These are phyloP conservation scores for Aplodontia rufa DNA, from an alignment of 2,113 vertebrate genomes.

Conservation along the genomic window DNA sequence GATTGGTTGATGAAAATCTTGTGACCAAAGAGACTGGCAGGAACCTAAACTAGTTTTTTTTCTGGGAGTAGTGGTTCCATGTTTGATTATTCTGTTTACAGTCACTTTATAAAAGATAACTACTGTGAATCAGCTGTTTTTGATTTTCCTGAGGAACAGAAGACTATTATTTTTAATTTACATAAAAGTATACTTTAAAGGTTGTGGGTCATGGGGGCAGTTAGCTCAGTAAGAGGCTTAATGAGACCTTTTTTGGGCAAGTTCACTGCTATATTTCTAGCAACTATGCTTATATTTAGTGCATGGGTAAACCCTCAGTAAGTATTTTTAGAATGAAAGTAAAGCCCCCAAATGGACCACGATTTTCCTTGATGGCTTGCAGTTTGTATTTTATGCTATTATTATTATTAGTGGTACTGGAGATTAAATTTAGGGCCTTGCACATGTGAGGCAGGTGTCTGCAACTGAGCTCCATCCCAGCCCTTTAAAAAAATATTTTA, in stretches of 20 bases:
- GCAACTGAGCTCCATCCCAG: neutral
- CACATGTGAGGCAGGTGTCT: neutral
- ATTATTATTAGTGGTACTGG: neutral
- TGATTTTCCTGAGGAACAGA: neutral
- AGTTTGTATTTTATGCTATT: neutral
- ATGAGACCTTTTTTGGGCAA: neutral
- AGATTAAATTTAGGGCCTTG: neutral
- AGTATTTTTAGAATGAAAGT: neutral
- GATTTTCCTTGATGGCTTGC: neutral
- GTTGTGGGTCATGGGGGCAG: neutral
- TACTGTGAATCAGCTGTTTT: neutral
- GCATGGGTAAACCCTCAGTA: neutral
- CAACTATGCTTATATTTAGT: neutral
- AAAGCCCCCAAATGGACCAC: neutral
- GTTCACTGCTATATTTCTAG: neutral
- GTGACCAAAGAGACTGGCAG: neutral
- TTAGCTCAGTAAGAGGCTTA: neutral
- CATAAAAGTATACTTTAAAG: neutral
- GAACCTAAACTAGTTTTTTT: slow-evolving; percentile 22
- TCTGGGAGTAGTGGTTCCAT: neutral
- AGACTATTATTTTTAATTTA: neutral
- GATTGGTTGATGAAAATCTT: slow-evolving; percentile 17
- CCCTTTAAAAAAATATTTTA: neutral
- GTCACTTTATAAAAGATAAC: neutral
- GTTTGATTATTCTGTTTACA: neutral